Conservation (phyloP, 2,888 invertebrate species). For the Danaus chrysippus region DNA sequence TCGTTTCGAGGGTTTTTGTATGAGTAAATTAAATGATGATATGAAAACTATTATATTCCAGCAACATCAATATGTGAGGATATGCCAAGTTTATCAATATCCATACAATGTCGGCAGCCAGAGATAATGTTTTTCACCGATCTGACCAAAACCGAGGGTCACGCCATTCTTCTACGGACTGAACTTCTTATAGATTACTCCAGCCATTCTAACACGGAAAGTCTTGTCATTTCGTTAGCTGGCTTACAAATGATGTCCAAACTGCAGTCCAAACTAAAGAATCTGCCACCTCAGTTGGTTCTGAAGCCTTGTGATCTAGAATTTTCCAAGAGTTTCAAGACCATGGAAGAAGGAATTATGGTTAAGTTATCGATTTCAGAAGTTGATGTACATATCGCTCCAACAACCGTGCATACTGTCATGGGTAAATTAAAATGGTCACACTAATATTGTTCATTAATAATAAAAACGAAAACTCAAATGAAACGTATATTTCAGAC, state of each 20-base stretch:
- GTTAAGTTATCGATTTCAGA: slow-evolving; percentile 83
- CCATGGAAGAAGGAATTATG: slow-evolving; percentile 82
- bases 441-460: too few species aligned
- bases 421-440: slow-evolving; percentile 61
- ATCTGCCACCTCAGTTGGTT: slow-evolving; percentile 78
- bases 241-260: slow-evolving; percentile 77
- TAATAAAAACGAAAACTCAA: too few species aligned
- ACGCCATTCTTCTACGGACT: slow-evolving; percentile 82
- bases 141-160: slow-evolving; percentile 79
- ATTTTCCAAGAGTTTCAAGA: slow-evolving; percentile 80
- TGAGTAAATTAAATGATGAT: too few species aligned
- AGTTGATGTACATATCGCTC: slow-evolving; percentile 84
- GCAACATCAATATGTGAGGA: slow-evolving; percentile 71
- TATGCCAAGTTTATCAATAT: slow-evolving; percentile 81
- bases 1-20: too few species aligned
- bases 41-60: slow-evolving; percentile 41
- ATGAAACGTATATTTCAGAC: slow-evolving; percentile 50
- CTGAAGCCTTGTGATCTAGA: slow-evolving; percentile 85
- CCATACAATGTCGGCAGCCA: slow-evolving; percentile 86
- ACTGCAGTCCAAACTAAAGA: slow-evolving; percentile 74
- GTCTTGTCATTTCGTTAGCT: slow-evolving; percentile 74
- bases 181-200: slow-evolving; percentile 86
- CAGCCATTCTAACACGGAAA: slow-evolving; percentile 81
- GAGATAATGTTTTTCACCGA: slow-evolving; percentile 87
- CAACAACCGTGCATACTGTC: slow-evolving; percentile 85